Percentiles rank a stretch among this genome's conserved stretches.
These are phyloP conservation scores for Siderastrea radians DNA, from an alignment of 92 coral and sea anemone genomes.

Conservation along the genomic window DNA sequence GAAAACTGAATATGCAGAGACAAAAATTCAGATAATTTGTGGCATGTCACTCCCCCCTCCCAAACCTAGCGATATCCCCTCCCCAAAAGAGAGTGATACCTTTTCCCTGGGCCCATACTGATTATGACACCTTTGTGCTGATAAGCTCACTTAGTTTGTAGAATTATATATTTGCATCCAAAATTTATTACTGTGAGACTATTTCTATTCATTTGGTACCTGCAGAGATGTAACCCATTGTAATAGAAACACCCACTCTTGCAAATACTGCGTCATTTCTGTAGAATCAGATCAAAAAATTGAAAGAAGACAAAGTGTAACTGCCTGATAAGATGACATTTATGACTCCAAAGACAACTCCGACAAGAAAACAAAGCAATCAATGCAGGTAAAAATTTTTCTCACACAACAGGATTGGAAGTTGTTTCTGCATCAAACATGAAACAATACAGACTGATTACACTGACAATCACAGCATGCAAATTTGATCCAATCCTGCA, in stretches of 20 bases:
- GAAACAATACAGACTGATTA: conserved; percentile 79
- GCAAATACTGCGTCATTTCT: conserved; percentile 83
- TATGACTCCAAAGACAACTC: background rate
- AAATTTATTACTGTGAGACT: too few relatives aligned
- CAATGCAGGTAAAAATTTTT: background rate
- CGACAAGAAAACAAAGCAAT: background rate
- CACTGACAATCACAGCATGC: conserved; percentile 92
- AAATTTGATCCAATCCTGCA: conserved; percentile 89
- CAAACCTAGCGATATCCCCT: too few relatives aligned
- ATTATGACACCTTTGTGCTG: too few relatives aligned
- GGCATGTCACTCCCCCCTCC: too few relatives aligned
- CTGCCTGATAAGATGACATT: background rate
- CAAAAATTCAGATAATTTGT: too few relatives aligned
- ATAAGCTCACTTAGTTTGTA: too few relatives aligned
- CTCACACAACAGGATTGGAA: conserved; percentile 79
- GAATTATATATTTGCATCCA: too few relatives aligned
- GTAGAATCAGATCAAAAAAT: background rate
- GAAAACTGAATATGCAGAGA: too few relatives aligned
- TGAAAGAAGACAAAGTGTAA: background rate
- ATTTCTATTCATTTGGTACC: conserved; percentile 45
- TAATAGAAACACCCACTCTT: conserved; percentile 84
- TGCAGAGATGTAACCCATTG: conserved; percentile 91
- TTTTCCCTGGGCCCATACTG: too few relatives aligned
- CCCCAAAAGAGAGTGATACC: too few relatives aligned
- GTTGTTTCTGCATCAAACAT: conserved; percentile 77